Evolutionary conservation across 1,140 invertebrate species (phyloP).

Genomic region (Phymorhynchus buccinoides): DNA sequence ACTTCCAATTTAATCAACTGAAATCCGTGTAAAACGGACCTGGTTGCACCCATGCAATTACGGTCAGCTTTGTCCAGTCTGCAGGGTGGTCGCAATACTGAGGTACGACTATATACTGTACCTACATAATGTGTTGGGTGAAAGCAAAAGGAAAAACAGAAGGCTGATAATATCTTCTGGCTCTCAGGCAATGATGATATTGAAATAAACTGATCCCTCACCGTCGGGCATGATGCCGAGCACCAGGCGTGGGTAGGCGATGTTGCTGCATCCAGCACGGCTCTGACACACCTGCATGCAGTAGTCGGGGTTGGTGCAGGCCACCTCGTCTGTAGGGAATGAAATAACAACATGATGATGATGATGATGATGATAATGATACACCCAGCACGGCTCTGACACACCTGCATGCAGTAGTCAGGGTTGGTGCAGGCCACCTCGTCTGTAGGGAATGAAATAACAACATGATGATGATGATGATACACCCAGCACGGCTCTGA

Average conservation of each 20-base stretch:
- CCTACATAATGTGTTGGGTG: no score
- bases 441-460: conserved; percentile 62
- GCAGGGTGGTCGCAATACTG: no score
- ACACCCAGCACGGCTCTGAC: conserved; percentile 59
- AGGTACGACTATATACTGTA: no score
- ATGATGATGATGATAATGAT: conserved; percentile 57
- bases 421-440: conserved; percentile 73
- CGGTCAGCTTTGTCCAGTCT: no score
- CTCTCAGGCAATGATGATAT: no score
- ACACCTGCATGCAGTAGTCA: conserved; percentile 60
- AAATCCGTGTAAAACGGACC: no score
- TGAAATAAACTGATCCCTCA: background rate
- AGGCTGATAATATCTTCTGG: no score
- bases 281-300: conserved; percentile 63
- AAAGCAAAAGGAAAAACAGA: no score
- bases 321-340: conserved; percentile 70
- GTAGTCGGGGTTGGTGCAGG: conserved; percentile 67
- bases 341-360: background rate
- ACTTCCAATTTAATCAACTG: no score
- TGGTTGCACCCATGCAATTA: no score
- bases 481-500: no score
- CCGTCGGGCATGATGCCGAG: conserved; percentile 53
- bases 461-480: no score
- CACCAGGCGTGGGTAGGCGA: conserved; percentile 68
- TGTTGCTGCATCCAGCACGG: conserved; percentile 64